Evolutionary conservation across 2,113 vertebrate genomes (phyloP).

Genomic region (Ptilonorhynchus violaceus): DNA sequence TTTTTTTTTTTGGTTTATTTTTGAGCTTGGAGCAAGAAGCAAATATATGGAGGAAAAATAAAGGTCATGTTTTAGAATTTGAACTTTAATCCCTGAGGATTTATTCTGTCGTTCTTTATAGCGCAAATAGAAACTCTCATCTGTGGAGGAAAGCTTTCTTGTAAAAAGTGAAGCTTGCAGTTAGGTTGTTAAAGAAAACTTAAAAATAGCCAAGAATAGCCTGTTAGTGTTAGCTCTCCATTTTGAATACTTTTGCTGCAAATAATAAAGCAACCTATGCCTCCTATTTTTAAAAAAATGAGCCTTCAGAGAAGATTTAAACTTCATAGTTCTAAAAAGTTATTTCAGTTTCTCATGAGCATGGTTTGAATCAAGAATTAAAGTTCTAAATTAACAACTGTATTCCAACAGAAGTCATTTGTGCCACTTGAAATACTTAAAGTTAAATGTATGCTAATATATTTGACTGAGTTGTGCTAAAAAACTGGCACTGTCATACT

Average conservation of each 20-base stretch:
- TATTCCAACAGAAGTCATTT: neutral
- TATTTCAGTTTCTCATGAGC: neutral
- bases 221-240: neutral
- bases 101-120: neutral
- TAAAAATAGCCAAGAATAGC: neutral
- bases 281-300: neutral
- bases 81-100: neutral
- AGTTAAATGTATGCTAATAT: neutral
- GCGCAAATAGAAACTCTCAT: neutral
- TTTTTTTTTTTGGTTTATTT: neutral
- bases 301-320: neutral
- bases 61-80: neutral
- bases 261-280: neutral
- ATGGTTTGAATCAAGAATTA: neutral
- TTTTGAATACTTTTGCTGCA: neutral
- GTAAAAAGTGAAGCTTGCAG: neutral
- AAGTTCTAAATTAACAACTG: neutral
- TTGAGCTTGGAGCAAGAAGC: neutral
- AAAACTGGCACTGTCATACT: neutral
- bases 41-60: neutral
- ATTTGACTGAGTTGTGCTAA: neutral
- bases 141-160: neutral
- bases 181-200: neutral
- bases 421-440: neutral
- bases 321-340: neutral